Base-by-base conservation (phyloP, 2,888 invertebrate species). In the Nephrotoma appendiculata region DNA sequence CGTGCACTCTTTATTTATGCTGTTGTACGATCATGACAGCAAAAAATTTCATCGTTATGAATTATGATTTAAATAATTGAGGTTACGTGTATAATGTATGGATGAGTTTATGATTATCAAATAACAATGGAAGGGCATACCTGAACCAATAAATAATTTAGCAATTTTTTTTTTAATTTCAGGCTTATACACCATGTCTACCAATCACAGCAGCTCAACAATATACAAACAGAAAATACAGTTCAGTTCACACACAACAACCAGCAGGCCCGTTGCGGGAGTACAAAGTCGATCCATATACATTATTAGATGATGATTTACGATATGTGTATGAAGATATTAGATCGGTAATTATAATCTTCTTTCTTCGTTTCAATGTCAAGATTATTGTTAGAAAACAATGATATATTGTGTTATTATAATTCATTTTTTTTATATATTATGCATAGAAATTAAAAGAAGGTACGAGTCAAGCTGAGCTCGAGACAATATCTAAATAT, bases 401-500 rank as follows among this genome's bases (percentile, higher is more conserved):
- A 71, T 71, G 31, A 31, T 19, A 31, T 71, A 84, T 42, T 84
- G 43, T 84, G n/a, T 42, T 42, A 9, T 7, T 84, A n/a, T 85
- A 45, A 19, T 44, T 85, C 11, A 84, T 86, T 86, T 86, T 31
- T 83, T 83, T 88, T 19, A 19, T 19, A 19, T 11, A 31, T 88
- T 86, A 41, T 83, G 7, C 88, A 43, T 88, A 92, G 91, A 87
- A 91, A 91, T 93, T 97, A 91, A 93, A 94, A 90, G 93, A 93
- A 90, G 96, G 96, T 92, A 96, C 96, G 90, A 95, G 95, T 91
- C 96, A 96, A 92, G 93, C 95, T 88, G 97, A 98, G 92, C 93
- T 99, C 91, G 95, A 95, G 92, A 95, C 96, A 91, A 97, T 99
- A 93, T 96, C 98, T 88, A 96, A 97, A 90, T 99, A 99, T 92